phyloP scores from a whole-genome alignment of 2,113 vertebrate species.

The Carassius carassius region DNA sequence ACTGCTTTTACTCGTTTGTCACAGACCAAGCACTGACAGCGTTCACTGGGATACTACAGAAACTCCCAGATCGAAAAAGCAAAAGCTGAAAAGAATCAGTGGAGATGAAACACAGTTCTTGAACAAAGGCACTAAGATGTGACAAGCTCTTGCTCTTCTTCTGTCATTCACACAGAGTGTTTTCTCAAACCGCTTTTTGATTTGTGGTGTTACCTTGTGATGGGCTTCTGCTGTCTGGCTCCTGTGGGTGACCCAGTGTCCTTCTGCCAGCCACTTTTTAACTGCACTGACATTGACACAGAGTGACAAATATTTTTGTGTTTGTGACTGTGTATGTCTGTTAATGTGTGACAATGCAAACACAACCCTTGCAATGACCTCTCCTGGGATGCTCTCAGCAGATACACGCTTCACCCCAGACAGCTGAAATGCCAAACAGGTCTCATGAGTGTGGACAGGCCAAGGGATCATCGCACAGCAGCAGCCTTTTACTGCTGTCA shows the following conservation, averaged over 20 bases:
- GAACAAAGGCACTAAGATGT: conserved; percentile 44
- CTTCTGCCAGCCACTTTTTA: neutral
- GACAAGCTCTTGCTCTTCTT: conserved; percentile 42
- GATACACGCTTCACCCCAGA: conserved; percentile 23
- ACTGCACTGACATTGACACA: conserved; percentile 13
- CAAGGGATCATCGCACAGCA: conserved; percentile 1
- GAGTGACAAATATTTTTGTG: conserved; percentile 38
- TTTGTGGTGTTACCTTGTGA: neutral
- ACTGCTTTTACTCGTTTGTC: conserved; percentile 19
- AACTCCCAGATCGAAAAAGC: conserved; percentile 7
- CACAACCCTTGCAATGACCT: conserved; percentile 9
- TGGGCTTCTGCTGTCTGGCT: neutral
- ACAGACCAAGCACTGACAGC: neutral
- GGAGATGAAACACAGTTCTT: neutral
- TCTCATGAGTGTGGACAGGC: conserved; percentile 38
- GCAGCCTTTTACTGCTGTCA: conserved; percentile 41
- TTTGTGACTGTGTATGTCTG: conserved; percentile 37
- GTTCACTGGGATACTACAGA: neutral
- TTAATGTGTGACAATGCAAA: conserved; percentile 30
- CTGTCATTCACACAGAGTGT: conserved; percentile 42
- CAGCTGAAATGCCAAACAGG: conserved; percentile 35
- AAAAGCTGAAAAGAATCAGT: conserved; percentile 27
- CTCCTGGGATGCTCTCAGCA: conserved; percentile 20
- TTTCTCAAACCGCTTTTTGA: conserved; percentile 21
- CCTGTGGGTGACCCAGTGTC: conserved; percentile 6